These are phyloP conservation scores for Alcedo atthis DNA, from an alignment of 2,797 vertebrate species.

Conservation along the genomic window DNA sequence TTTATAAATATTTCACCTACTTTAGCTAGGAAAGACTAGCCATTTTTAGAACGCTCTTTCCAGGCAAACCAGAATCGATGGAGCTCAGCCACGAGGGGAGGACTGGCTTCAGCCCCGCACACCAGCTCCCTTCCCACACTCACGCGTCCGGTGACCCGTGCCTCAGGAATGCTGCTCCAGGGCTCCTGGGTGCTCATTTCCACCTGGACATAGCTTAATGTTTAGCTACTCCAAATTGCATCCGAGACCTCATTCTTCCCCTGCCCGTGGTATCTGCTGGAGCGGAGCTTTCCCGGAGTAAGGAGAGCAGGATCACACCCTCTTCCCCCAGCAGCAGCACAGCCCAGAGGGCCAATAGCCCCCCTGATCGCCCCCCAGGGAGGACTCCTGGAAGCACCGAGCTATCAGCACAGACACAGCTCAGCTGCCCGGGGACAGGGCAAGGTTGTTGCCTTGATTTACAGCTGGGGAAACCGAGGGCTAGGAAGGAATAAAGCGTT, in stretches of 20 bases:
- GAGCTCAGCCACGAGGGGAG: not conserved
- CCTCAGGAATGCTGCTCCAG: slow-evolving; percentile 33
- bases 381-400: too few species aligned
- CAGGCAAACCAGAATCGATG: not conserved
- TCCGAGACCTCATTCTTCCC: too few species aligned
- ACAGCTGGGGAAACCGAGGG: too few species aligned
- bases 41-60: slow-evolving; percentile 61
- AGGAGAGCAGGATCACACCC: too few species aligned
- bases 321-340: too few species aligned
- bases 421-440: too few species aligned
- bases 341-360: too few species aligned
- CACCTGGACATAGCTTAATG: slow-evolving; percentile 26
- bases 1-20: slow-evolving; percentile 78
- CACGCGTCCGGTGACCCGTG: not conserved
- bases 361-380: too few species aligned
- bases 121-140: not conserved
- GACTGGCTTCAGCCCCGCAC: not conserved
- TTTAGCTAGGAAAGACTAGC: slow-evolving; percentile 54
- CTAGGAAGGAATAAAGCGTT: not conserved
- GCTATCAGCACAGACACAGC: too few species aligned
- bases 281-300: too few species aligned
- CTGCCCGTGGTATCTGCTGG: too few species aligned
- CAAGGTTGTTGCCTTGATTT: too few species aligned
- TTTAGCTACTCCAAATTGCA: not conserved
- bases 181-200: not conserved